Base-by-base conservation (phyloP, 1,140 invertebrate genomes). In the Drosophila navojoa region DNA sequence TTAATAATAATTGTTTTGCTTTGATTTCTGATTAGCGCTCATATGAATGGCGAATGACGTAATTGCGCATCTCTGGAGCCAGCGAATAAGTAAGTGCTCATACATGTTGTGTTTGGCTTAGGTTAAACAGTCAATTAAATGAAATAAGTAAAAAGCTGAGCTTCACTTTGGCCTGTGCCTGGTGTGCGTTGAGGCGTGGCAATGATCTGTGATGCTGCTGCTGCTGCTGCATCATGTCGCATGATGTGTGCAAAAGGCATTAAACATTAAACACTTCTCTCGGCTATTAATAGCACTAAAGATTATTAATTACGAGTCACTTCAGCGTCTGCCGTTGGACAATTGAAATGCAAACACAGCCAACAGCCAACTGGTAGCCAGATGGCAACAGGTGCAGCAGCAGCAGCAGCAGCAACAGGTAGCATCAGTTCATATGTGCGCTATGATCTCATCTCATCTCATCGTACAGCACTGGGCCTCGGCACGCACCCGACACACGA, bases 391-490 rank as follows among this genome's bases (percentile, higher is more conserved):
- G 81, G 81, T 86, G 82, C 68, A 81, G 67, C 44, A 53, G 25
- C 38, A 64, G 22, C 19, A 19, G 19, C 19, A 19, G 59, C 69
- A 79, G 67, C 44, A 53, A 15, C 38, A 64, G 22, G 19, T 22
- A 22, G 29, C 62, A 54, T 15, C 68, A 57, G 61, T 32, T 49
- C 74, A 79, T 68, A 45, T 69, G 73, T 78, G 54, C 61, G 40
- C 53, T 60, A 78, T 80, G 81, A 86, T 80, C 76, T 86, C 81
- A 86, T 86, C 82, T 50, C 67, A 86, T 77, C 75, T 82, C 81
- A 86, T 82, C 78, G 32, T 58, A 22, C n/a, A 45, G 57, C 55
- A 50, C 57, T 73, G 71, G 57, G 57, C 57, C 47, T 25, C 35
- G 60, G 77, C 84, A 87, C 82, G 79, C 82, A 89, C 79, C 60